phyloP scores from a whole-genome alignment of 2,113 vertebrate genomes.

The Colius striatus region DNA sequence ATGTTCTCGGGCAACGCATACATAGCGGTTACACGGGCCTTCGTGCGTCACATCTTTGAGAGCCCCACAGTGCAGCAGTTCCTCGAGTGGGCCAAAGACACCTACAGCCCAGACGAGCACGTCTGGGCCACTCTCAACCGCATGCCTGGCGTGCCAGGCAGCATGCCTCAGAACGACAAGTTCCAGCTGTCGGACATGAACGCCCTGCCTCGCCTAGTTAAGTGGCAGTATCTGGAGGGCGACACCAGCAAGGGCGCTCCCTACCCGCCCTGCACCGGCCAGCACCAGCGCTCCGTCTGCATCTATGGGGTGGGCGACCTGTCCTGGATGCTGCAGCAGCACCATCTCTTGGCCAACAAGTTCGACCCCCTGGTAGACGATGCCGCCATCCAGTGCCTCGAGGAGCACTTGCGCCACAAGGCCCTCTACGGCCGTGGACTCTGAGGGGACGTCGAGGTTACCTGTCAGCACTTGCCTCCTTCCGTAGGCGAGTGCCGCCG shows the following conservation, averaged over 20 bases:
- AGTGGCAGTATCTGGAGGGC: constrained; percentile 83
- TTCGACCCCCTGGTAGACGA: constrained; percentile 88
- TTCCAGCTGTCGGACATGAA: constrained; percentile 86
- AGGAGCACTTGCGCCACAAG: constrained; percentile 82
- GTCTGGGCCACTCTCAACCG: constrained; percentile 92
- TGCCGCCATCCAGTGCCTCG: constrained; percentile 83
- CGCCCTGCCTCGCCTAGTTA: constrained; percentile 84
- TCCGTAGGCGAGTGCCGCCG: background rate
- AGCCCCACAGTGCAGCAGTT: constrained; percentile 65
- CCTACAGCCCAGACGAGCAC: constrained; percentile 91
- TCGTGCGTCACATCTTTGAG: constrained; percentile 81
- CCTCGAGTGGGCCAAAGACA: constrained; percentile 90
- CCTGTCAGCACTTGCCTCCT: background rate
- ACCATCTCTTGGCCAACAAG: constrained; percentile 92
- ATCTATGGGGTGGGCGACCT: constrained; percentile 88
- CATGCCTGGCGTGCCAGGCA: constrained; percentile 83
- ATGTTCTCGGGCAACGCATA: constrained; percentile 91
- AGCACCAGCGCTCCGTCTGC: constrained; percentile 79
- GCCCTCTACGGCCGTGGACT: constrained; percentile 68
- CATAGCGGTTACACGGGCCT: constrained; percentile 81
- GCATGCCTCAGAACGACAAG: constrained; percentile 74
- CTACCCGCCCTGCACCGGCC: constrained; percentile 84
- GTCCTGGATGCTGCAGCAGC: constrained; percentile 83
- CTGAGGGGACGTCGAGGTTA: background rate
- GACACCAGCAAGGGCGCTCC: constrained; percentile 81